Conservation (phyloP, 2,888 invertebrate genomes). For the Trichogramma dendrolimi region DNA sequence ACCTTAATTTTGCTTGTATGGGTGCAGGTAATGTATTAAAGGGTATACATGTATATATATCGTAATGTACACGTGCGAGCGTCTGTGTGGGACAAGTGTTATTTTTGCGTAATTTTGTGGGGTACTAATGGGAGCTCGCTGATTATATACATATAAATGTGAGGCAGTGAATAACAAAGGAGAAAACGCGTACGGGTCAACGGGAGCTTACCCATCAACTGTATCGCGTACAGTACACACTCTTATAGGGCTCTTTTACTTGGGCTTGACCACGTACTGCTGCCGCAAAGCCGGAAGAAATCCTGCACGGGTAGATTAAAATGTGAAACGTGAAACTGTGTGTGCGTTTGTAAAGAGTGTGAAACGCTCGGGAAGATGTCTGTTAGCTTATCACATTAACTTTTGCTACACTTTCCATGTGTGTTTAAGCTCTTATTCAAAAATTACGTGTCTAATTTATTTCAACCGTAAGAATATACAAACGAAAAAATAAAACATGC, state of each 20-base stretch:
- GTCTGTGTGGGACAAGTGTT: slow-evolving; percentile 39
- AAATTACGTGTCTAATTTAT: too few species aligned
- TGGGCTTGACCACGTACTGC: slow-evolving; percentile 2
- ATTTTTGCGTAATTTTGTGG: slow-evolving; percentile 46
- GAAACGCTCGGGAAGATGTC: too few species aligned
- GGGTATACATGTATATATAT: too few species aligned
- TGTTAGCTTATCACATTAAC: too few species aligned
- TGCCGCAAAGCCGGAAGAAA: slow-evolving; percentile 19
- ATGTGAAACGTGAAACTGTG: background rate
- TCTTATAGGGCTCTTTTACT: slow-evolving; percentile 1
- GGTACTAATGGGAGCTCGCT: slow-evolving; percentile 36
- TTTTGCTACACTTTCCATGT: too few species aligned
- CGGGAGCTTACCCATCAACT: slow-evolving; percentile 18
- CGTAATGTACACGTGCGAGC: too few species aligned
- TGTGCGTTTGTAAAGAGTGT: too few species aligned
- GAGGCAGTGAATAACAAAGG: slow-evolving; percentile 16
- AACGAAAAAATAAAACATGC: too few species aligned
- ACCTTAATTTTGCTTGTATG: too few species aligned
- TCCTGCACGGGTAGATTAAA: slow-evolving; percentile 24
- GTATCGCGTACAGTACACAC: slow-evolving; percentile 9
- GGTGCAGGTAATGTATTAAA: too few species aligned
- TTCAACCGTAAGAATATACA: too few species aligned
- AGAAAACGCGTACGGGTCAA: slow-evolving; percentile 8
- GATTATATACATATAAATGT: background rate
- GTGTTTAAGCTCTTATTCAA: too few species aligned